Conservation (phyloP, 35 echinoderm and acorn worm genomes). For the Heliocidaris erythrogramma region DNA sequence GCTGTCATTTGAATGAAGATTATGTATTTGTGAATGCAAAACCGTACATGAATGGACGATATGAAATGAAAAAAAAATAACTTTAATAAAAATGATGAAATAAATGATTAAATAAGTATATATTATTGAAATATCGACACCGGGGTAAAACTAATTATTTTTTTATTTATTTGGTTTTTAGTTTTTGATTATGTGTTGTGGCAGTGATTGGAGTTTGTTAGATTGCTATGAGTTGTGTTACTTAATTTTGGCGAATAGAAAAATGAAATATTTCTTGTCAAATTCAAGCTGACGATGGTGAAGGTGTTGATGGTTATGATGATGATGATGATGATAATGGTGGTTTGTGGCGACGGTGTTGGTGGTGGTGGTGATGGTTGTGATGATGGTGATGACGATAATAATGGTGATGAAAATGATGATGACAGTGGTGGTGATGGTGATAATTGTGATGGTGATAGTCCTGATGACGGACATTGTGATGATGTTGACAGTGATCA, state of each 20-base stretch:
- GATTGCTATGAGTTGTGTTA: too few relatives aligned
- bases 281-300: constrained; percentile 13
- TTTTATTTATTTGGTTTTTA: background rate
- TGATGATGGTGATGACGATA: background rate
- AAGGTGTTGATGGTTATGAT: background rate
- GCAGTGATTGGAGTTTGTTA: too few relatives aligned
- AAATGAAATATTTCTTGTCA: too few relatives aligned
- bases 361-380: background rate
- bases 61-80: constrained; percentile 21
- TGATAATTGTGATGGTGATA: background rate
- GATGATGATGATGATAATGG: background rate
- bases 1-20: background rate
- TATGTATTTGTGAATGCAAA: constrained; percentile 41
- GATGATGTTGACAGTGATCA: background rate
- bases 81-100: constrained; percentile 38
- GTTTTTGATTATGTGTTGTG: background rate
- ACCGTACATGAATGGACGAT: background rate
- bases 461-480: background rate
- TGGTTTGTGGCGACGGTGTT: background rate
- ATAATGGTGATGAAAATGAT: background rate
- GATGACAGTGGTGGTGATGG: background rate
- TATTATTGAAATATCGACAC: constrained; percentile 19
- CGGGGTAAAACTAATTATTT: background rate
- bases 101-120: constrained; percentile 41
- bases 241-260: too few relatives aligned